Percentiles rank a stretch among this genome's conserved stretches.
Conservation (phyloP, 2,888 invertebrate genomes). For the Limnephilus marmoratus region DNA sequence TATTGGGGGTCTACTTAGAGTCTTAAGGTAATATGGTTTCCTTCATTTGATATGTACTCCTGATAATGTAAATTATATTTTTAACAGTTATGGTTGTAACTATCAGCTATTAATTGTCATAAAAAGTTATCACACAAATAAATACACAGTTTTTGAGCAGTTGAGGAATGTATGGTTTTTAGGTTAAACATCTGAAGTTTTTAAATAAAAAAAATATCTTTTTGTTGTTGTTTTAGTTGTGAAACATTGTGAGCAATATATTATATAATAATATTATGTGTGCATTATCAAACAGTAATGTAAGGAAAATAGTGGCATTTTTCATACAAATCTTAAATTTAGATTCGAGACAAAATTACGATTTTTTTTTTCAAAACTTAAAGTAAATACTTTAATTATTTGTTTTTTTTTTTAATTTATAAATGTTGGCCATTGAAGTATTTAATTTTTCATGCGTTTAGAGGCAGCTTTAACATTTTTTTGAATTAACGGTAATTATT, state of each 20-base stretch:
- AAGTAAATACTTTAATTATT: too few relatives aligned
- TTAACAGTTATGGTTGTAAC: not conserved
- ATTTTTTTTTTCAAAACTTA: too few relatives aligned
- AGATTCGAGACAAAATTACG: too few relatives aligned
- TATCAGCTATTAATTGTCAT: not conserved
- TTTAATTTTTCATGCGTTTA: too few relatives aligned
- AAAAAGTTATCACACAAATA: not conserved
- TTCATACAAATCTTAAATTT: too few relatives aligned
- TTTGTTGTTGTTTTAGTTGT: too few relatives aligned
- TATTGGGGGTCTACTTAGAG: not conserved
- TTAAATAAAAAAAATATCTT: not conserved
- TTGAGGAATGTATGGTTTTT: not conserved
- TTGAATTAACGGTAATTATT: too few relatives aligned
- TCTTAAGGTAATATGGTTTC: not conserved
- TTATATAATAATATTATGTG: not conserved
- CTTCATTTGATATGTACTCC: conserved; percentile 29
- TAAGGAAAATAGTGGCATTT: too few relatives aligned
- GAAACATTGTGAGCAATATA: not conserved
- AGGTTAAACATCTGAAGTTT: not conserved
- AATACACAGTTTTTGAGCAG: not conserved
- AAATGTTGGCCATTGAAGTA: too few relatives aligned
- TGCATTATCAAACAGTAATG: not conserved
- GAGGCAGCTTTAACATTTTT: too few relatives aligned
- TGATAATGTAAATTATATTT: not conserved
- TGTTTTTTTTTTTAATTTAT: too few relatives aligned